phyloP scores from a whole-genome alignment of 2,888 invertebrate species.

The Lumbricus terrestris region DNA sequence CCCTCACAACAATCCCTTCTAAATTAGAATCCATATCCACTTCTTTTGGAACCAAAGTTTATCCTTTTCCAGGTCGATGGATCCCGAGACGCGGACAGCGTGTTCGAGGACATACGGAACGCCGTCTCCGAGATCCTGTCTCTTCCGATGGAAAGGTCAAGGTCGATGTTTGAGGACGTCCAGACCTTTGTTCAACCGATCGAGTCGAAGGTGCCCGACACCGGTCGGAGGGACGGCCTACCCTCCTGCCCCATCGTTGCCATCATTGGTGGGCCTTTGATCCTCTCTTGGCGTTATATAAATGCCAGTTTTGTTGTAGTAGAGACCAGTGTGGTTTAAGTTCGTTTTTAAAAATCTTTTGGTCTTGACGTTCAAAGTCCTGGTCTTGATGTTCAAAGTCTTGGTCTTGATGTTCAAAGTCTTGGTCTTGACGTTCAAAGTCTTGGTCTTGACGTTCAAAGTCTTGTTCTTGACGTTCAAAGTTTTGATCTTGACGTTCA shows the following conservation, averaged over 20 bases:
- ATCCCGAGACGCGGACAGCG: conserved; percentile 14
- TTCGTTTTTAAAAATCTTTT: too few relatives aligned
- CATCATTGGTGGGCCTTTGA: conserved; percentile 68
- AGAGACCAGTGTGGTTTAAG: too few relatives aligned
- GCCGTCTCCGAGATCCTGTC: not conserved
- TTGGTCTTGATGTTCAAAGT: too few relatives aligned
- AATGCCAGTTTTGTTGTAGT: too few relatives aligned
- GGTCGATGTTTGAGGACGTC: not conserved
- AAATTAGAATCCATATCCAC: not conserved
- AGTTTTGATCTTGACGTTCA: too few relatives aligned
- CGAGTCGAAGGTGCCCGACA: conserved; percentile 37
- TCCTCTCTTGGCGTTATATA: not conserved
- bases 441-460: too few relatives aligned
- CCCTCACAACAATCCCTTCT: not conserved
- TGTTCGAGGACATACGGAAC: conserved; percentile 14
- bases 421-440: too few relatives aligned
- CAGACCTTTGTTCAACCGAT: not conserved
- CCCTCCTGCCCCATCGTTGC: conserved; percentile 73
- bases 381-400: too few relatives aligned
- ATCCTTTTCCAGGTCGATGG: conserved; percentile 20
- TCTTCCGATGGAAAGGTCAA: not conserved
- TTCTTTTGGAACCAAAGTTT: not conserved
- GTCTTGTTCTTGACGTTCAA: too few relatives aligned
- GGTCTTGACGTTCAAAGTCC: too few relatives aligned
- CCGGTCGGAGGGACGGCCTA: conserved; percentile 46